phyloP scores from a whole-genome alignment of 2,888 invertebrate genomes.

The Lepidocyrtinus sp. region DNA sequence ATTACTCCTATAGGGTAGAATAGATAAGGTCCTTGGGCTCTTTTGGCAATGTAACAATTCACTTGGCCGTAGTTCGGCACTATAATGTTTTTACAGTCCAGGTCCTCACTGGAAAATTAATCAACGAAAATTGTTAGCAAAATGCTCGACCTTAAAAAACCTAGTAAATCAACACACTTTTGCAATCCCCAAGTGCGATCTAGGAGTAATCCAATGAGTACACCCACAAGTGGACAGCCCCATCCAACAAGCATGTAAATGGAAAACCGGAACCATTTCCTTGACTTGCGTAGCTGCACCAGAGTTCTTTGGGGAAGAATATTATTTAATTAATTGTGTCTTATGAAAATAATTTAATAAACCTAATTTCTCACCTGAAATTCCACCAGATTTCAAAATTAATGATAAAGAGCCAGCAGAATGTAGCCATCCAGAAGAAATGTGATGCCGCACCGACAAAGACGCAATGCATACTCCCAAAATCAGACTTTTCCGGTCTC shows the following conservation, averaged over 20 bases:
- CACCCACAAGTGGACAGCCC: constrained; percentile 37
- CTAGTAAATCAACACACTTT: constrained; percentile 38
- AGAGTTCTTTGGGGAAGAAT: constrained; percentile 7
- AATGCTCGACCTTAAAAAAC: too few relatives aligned
- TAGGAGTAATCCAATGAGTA: constrained; percentile 38
- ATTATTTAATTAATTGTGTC: too few relatives aligned
- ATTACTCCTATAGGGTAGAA: constrained; percentile 57
- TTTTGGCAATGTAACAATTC: constrained; percentile 62
- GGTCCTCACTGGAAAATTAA: constrained; percentile 35
- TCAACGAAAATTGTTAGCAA: background rate
- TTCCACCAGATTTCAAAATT: constrained; percentile 61
- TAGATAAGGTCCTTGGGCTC: constrained; percentile 57
- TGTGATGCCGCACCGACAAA: constrained; percentile 54
- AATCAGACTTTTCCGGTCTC: constrained; percentile 50
- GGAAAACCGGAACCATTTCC: constrained; percentile 46
- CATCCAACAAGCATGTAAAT: constrained; percentile 44
- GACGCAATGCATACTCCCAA: constrained; percentile 54
- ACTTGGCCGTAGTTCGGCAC: constrained; percentile 62
- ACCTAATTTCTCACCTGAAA: constrained; percentile 34
- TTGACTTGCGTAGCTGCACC: constrained; percentile 34
- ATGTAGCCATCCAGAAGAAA: constrained; percentile 57
- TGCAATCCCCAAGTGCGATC: constrained; percentile 46
- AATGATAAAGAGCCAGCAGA: constrained; percentile 52
- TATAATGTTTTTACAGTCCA: constrained; percentile 59
- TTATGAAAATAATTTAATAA: background rate